Evolutionary conservation across 2,113 vertebrate genomes (phyloP), one percentile per base, ranked within the genome.

Genomic region (Nesogale talazaci): DNA sequence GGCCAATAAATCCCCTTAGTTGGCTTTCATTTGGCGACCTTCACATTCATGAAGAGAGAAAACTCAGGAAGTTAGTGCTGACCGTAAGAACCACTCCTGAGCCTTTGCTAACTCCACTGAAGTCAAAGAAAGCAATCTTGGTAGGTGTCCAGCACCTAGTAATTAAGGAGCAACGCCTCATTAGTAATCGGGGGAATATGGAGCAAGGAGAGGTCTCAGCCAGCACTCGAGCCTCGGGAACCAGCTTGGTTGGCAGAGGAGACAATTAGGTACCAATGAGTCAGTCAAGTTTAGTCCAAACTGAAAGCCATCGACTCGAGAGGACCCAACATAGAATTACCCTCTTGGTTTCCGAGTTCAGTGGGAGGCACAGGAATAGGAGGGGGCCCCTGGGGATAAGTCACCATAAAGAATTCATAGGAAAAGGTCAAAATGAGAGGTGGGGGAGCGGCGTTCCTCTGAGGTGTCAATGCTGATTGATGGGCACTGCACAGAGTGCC

Each of bases 161-260:
- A 90, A 97, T 95, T 97, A 96, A 93, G 92, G 86, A 95, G 59
- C 95, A 94, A 96, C 93, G 76, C 96, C 93, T 96, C 86, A 83
- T 95, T 95, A 93, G 92, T 96, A 96, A 96, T 74, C 83, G 80
- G 82, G 86, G 88, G 77, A 93, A 77, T 77, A 56, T 97, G 90
- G 85, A 72, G 90, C 72, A 83, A 94, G 38, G 74, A 63, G 81
- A 91, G 92, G 70, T 86, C 90, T 90, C 36, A 27, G 80, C 56
- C 70, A 75, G 74, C 79, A 56, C 94, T 91, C 72, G 23, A 93
- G 85, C 92, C 95, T 70, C 69, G 67, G 93, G 95, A 97, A 96
- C 96, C 94, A 96, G 96, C 96, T 95, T 8, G 93, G 93, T 83
- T 6, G 23, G 96, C 88, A 80, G 57, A 95, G 76, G 76, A 93